Base-by-base conservation (phyloP, 2,113 vertebrate genomes). In the Dolichallabes microphthalmus region DNA sequence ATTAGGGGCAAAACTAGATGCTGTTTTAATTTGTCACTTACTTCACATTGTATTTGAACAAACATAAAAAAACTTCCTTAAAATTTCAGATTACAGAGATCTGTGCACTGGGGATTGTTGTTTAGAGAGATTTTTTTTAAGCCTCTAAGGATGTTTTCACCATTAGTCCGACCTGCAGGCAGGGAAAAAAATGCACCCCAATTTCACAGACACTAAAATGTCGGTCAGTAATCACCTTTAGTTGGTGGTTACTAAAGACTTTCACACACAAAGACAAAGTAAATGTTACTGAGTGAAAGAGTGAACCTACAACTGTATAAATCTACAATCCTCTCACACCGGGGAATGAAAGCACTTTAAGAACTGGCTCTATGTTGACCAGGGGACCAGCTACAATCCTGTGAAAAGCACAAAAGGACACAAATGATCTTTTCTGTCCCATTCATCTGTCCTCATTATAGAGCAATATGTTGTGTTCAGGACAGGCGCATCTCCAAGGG, bases 401-500 rank as follows among this genome's bases (percentile, higher is more conserved):
- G 63, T 71, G 74, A 82, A 66, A 66, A 82, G 68, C 57, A 80
- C 86, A 80, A 85, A 87, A 61, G 75, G 83, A 71, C 64, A 86
- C 87, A 82, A 84, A 84, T 74, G 88, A 85, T 89, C 88, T 87
- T 87, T 85, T 87, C 83, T 32, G 63, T 55, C 39, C 68, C 39
- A 86, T 86, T 86, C 85, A 86, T 86, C 84, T 82, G 83, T 53
- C 63, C 74, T 87, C 88, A 85, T 87, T 85, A 87, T 68, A 83
- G 83, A 68, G 86, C 82, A 79, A 87, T 87, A 89, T 84, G 85
- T 85, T 80, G 57, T 87, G 71, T 58, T 81, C 52, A 75, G 60
- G 53, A 71, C 74, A 61, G 79, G 82, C 19, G 19, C n/a, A 61
- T 89, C 83, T 53, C 88, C 83, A 80, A 32, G 83, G 83, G 86